phyloP scores from a whole-genome alignment of 2,797 vertebrate genomes.

The Octomys mimax region DNA sequence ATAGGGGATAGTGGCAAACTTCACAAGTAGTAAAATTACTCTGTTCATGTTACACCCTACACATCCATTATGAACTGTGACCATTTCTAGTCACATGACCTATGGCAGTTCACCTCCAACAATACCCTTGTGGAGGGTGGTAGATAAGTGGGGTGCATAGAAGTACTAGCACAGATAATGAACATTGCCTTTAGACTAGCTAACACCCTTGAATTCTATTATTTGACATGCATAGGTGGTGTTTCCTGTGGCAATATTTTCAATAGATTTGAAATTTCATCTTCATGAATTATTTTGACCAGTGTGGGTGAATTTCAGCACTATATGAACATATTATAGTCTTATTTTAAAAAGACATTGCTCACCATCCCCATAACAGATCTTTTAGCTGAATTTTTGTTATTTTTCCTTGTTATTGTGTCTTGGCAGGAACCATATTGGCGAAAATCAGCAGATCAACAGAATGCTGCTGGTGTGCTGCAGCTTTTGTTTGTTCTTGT shows the following conservation, averaged over 20 bases:
- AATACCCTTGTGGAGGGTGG: background rate
- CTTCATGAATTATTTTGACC: slow-evolving; percentile 85
- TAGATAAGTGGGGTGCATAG: slow-evolving; percentile 9
- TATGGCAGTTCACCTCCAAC: slow-evolving; percentile 35
- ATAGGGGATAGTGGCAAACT: background rate
- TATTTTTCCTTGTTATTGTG: slow-evolving; percentile 88
- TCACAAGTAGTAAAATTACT: slow-evolving; percentile 24
- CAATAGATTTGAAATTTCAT: slow-evolving; percentile 84
- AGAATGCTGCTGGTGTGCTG: slow-evolving; percentile 86
- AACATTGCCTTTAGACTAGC: slow-evolving; percentile 77
- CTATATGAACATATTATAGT: slow-evolving; percentile 83
- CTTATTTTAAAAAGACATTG: slow-evolving; percentile 86
- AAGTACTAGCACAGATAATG: slow-evolving; percentile 6
- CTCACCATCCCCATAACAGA: slow-evolving; percentile 79
- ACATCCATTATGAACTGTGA: slow-evolving; percentile 28
- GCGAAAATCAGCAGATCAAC: slow-evolving; percentile 89
- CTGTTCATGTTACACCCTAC: slow-evolving; percentile 3
- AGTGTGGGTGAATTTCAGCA: slow-evolving; percentile 80
- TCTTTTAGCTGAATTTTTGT: slow-evolving; percentile 88
- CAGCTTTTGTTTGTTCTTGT: slow-evolving; percentile 87
- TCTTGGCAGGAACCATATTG: slow-evolving; percentile 84
- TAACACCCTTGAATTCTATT: slow-evolving; percentile 79
- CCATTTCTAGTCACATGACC: slow-evolving; percentile 54
- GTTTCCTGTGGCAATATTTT: slow-evolving; percentile 82
- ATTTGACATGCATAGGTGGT: slow-evolving; percentile 77